Evolutionary conservation across 1,140 invertebrate genomes (phyloP), one percentile per base, ranked within the genome.

Genomic region (Delia radicum): DNA sequence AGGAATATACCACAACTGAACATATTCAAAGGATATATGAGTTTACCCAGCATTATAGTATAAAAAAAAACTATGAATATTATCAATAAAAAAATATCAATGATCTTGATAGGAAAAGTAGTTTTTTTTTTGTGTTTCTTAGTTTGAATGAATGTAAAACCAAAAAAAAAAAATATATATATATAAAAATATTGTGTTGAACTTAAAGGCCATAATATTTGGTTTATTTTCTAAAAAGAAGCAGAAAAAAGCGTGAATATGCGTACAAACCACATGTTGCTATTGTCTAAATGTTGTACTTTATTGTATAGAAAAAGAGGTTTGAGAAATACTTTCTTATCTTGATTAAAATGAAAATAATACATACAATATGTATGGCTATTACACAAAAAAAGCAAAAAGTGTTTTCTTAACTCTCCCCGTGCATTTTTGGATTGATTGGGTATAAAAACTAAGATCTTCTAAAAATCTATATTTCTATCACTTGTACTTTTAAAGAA

Each of bases 201-300:
- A 21, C 24, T 55, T 55, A 24, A 42, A 55, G 48, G 48, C 48
- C 48, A 55, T 55, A 18, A 55, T 55, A 21, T 55, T n/a, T 21
- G 48, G 48, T 55, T 55, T 21, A 42, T 15, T n/a, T n/a, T 15
- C 37, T 13, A n/a, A n/a, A n/a, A n/a, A n/a, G n/a, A n/a, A 21
- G 48, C n/a, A 55, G 48, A 55, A 21, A n/a, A 55, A 55, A 55
- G 48, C 48, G 48, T 55, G 48, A 55, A 55, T 55, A 55, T 55
- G 48, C 48, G 48, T 55, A 24, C 3, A 18, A 55, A 55, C 48
- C 48, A 55, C 48, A 55, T 55, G 48, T 55, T 55, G 48, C 48
- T 21, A 55, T 55, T 55, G 48, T 55, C 21, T 21, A 1, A 21
- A 21, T 18, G 0, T 21, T n/a, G 48, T 42, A n/a, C n/a, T n/a